A percentile compares a stretch with the other conserved stretches of the same genome.
Conservation (phyloP, 2,888 invertebrate species). For the Prenolepis imparis region DNA sequence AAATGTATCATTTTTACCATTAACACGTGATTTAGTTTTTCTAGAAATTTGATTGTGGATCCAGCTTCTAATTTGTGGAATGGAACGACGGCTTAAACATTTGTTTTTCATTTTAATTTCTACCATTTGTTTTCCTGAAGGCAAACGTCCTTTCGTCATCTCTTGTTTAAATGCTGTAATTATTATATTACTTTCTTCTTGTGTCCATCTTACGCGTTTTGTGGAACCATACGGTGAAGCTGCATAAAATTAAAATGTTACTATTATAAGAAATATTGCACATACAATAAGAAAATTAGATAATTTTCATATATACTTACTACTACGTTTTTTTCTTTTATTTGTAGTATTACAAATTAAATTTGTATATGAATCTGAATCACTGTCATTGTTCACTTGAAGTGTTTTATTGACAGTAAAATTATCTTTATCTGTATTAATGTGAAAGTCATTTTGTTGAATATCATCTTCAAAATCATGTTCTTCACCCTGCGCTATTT, state of each 20-base stretch:
- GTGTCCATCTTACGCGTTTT: background rate
- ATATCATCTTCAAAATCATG: background rate
- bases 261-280: background rate
- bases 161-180: background rate
- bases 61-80: constrained; percentile 10
- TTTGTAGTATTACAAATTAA: background rate
- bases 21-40: background rate
- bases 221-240: constrained; percentile 1
- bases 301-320: background rate
- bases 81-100: constrained; percentile 3
- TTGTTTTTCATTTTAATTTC: constrained; percentile 3
- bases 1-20: background rate
- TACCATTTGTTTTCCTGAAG: constrained; percentile 12
- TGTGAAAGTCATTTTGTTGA: background rate
- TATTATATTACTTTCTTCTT: background rate
- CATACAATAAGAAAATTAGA: background rate
- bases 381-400: background rate
- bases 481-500: constrained; percentile 4
- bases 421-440: background rate
- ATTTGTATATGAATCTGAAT: background rate
- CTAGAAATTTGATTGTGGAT: constrained; percentile 5
- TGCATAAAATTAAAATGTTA: background rate
- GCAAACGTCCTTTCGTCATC: background rate
- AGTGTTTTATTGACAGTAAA: background rate
- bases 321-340: constrained; percentile 2